Evolutionary conservation across 2,113 vertebrate genomes (phyloP), one percentile per base, ranked within the genome.

Genomic region (Sorex araneus): DNA sequence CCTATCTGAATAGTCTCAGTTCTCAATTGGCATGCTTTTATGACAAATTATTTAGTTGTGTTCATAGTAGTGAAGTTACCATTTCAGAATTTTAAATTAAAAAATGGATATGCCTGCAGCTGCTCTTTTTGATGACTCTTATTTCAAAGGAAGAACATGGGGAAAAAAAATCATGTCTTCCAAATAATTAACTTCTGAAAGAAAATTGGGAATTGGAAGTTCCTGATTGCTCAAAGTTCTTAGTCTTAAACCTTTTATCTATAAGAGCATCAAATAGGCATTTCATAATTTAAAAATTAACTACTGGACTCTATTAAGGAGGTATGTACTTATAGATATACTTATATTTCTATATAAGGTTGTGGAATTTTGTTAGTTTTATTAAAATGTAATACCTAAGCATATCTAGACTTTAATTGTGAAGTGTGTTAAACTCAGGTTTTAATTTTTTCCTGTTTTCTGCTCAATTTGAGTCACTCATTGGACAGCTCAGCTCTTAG

Each of bases 131-230:
- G 6, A 34, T 76, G 63, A 43, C n/a, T 19, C 4, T n/a, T 36
- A 47, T 54, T 88, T 88, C 63, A 75, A 69, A 57, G 50, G 82
- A 54, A n/a, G n/a, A 81, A 83, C 66, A 69, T 82, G 25, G 93
- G 40, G 81, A 78, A 30, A n/a, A n/a, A n/a, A n/a, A n/a, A n/a
- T 16, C 3, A 79, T 77, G 45, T 91, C 34, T 87, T 16, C 74
- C 19, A 88, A 76, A 45, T 34, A 54, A 81, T 6, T 19, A 4
- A 54, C 13, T 4, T 54, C 54, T 54, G 13, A 73, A 76, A 74
- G 75, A 82, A 83, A 84, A 84, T 54, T 60, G 67, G 12, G 73
- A 66, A 34, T 47, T 10, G 32, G 54, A 66, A 80, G 28, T 11
- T 75, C 6, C 0, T 73, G 21, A 82, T 69, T 84, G 60, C 2